Base-by-base conservation (phyloP, 2,888 invertebrate genomes). In the Heliconius ethilla region DNA sequence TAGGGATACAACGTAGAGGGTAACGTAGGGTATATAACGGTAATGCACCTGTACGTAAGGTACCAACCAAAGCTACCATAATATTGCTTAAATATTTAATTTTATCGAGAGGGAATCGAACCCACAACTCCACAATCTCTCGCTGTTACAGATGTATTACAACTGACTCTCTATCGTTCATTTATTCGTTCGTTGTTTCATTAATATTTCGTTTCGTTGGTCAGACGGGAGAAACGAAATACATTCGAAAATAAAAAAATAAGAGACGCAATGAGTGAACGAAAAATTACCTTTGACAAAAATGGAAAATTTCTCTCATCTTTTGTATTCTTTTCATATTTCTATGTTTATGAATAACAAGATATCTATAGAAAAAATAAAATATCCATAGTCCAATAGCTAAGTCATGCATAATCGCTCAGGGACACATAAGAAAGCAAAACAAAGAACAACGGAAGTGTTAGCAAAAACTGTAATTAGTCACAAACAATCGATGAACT, bases 381-480 rank as follows among this genome's bases (percentile, higher is more conserved):
- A 15, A 27, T 27, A 15, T 69, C 40, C 15, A 69, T 45, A 69
- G 2, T 51, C 18, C 51, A 45, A 69, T 45, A 45, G 40, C 1
- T 67, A 77, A 75, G 73, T 78, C 78, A 76, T 73, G 75, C 78
- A 75, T 76, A 75, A 33, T 72, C 22, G 55, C 25, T 51, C 75
- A 76, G 69, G 79, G 74, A 77, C 77, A 70, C 33, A 63, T 75
- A 65, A 55, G 75, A 77, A 75, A 77, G 70, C 51, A 72, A 75
- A 70, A 75, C 66, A 74, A 78, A 72, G 72, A 72, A 13, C 63
- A 45, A 59, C 81, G 82, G 81, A 81, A 82, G 77, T 69, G 66
- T 59, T 77, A 40, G 65, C 80, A 81, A 82, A 78, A 79, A 82
- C 78, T 29, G 51, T 81, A 79, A 81, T 82, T 80, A 80, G 79